Base-by-base conservation (phyloP, 2,888 invertebrate species). In the Pinctada fucata region DNA sequence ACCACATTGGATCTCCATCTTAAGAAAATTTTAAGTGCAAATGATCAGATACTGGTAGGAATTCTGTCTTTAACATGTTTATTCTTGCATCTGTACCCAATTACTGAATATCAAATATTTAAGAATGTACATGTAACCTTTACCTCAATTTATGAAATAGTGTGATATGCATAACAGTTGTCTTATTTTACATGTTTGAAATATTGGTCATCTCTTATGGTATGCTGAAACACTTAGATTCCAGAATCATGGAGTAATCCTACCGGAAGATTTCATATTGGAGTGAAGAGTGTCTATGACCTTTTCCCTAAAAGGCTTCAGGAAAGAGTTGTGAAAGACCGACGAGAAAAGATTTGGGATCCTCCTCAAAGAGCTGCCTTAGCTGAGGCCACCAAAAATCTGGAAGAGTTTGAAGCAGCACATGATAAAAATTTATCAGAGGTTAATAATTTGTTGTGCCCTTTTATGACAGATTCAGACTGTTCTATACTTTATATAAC, bases 331-430 rank as follows among this genome's bases (percentile, higher is more conserved):
- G 81, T 78, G 82, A 95, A 95, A 82, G 96, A 97, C 84, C 94
- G 96, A 3, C 96, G 96, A 89, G 95, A 96, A 86, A 96, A 96
- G 86, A 90, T 94, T 45, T 99, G 98, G 97, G 97, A 97, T 92
- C 95, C 96, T 58, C 94, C 94, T 10, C 97, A 98, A 85, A 96
- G 97, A 91, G 93, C 94, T 49, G 95, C 95, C 0, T 92, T 96
- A 45, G 97, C 98, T 3, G 95, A 96, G 87, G 96, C 96, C 10
- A 95, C 95, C 75, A 95, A 96, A 87, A 94, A 95, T 86, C 92
- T 97, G 78, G 95, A 93, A 67, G 88, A 89, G 80, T 96, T 96
- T 93, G 97, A 97, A 87, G 92, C 93, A 87, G 5, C 58, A 47
- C 93, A 95, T 70, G 64, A 85, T 3, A 83, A 58, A 58, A 13